Base-by-base conservation (phyloP, 2,113 vertebrate species). In the Rhinoptilus africanus region DNA sequence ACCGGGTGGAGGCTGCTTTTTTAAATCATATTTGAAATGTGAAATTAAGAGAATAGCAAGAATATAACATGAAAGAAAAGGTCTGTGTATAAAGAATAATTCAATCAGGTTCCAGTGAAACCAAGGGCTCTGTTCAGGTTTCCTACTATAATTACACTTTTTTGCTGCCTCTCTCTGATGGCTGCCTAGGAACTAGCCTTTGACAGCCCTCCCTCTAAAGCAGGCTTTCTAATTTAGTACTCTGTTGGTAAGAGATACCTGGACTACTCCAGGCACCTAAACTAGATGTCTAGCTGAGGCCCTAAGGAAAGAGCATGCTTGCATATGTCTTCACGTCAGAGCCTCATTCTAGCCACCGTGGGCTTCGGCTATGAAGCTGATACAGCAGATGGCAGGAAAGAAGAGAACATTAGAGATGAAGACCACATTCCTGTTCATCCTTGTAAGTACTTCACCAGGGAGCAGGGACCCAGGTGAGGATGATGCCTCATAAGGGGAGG, bases 1-100 rank as follows among this genome's bases (percentile, higher is more conserved):
- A 60, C 20, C 27, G 45, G 35, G 14, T 47, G 14, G 71, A 93
- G 24, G 13, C 37, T 91, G 35, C 18, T 87, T 89, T 53, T 72
- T 88, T 86, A 87, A 95, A 87, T 89, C 35, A 57, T 64, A 37
- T 92, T 54, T 94, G 74, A 95, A 93, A 71, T 66, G 5, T 68
- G 43, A 88, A 93, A 94, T 82, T 89, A 96, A 56, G 23, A 86
- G 47, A 88, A 66, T 32, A 73, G 8, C 16, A 84, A 81, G 34
- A 84, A 45, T 17, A 87, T 67, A 90, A 54, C 18, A 71, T 11
- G 47, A 51, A 83, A 89, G 18, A 77, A 86, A 92, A 67, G 8
- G 45, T 53, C 10, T 24, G 5, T 15, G 2, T 37, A 37, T 63
- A 74, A 93, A 8, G 7, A 63, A 34, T 8, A 60, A 64, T 50